Base-by-base conservation (phyloP, 2,797 vertebrate genomes). In the Rhynchotus rufescens region DNA sequence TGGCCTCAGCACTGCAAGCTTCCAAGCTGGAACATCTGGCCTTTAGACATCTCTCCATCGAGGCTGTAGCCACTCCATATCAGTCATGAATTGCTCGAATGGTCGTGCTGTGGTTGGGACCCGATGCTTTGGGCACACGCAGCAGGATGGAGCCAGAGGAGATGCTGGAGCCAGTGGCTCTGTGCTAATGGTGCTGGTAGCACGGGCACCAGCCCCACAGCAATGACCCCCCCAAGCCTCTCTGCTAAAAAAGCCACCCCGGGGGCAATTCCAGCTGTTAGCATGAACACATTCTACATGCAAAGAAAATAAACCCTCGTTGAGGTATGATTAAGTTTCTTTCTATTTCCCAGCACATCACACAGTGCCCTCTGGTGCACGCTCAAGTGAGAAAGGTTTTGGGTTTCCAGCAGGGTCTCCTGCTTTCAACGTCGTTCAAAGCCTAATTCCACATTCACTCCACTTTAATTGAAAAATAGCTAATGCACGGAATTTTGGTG, bases 361-460 rank as follows among this genome's bases (percentile, higher is more conserved):
- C 2, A 68, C 71, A 52, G 88, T 81, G 92, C 92, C 86, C 88
- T 94, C 86, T 92, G 90, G 56, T 64, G 83, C 64, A 21, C 1
- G 0, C 23, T 34, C 49, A 2, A 30, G 14, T 5, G 3, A 13
- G 57, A 47, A 45, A 74, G 26, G 42, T 13, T 30, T 0, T 16
- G 2, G 52, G 65, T 65, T 56, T 20, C 26, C 49, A 3, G 2
- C 10, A 57, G 26, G 15, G 2, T 1, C 15, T 65, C 66, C 49
- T 30, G 2, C 71, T 32, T 14, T 42, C 28, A 61, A 65, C 22
- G 2, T 2, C 8, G 7, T 32, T 34, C 36, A 16, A 7, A 45
- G 64, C 38, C 38, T 61, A 71, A 13, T n/a, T 32, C 76, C 62
- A 30, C 14, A 26, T 62, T 44, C 12, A 1, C 21, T 71, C 44